Conservation (phyloP, 2,888 invertebrate species). For the Anticlea derivata region DNA sequence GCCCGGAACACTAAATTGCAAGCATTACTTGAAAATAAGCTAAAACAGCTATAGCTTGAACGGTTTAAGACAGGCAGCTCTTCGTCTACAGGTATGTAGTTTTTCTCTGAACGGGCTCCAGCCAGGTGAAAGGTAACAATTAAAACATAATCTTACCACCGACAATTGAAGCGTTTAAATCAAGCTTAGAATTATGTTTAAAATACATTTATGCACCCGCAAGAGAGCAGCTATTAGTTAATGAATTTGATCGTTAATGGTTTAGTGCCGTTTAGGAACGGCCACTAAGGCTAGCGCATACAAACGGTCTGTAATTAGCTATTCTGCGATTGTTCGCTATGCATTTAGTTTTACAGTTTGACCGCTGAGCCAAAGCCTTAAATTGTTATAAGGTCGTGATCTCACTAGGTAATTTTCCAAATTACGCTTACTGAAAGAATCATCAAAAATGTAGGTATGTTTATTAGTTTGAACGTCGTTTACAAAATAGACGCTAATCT, state of each 20-base stretch:
- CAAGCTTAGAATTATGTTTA: conserved; percentile 12
- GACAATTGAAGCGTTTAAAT: conserved; percentile 24
- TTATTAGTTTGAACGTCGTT: too few relatives aligned
- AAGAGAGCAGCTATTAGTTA: conserved; percentile 17
- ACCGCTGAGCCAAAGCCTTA: background rate
- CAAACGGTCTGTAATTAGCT: conserved; percentile 3
- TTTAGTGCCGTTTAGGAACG: conserved; percentile 12
- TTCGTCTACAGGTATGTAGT: background rate
- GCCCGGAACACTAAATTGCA: too few relatives aligned
- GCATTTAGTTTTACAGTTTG: conserved; percentile 6
- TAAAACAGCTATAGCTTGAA: too few relatives aligned
- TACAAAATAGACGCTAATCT: too few relatives aligned
- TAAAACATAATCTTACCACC: conserved; percentile 13
- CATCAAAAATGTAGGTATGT: too few relatives aligned
- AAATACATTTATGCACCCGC: conserved; percentile 12
- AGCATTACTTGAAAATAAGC: too few relatives aligned
- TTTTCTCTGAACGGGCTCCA: conserved; percentile 15
- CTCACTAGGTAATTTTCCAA: background rate
- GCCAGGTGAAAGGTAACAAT: conserved; percentile 22
- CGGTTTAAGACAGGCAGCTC: too few relatives aligned
- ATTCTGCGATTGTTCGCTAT: conserved; percentile 10
- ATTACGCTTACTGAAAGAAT: too few relatives aligned
- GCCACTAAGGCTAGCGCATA: conserved; percentile 10
- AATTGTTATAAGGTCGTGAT: background rate
- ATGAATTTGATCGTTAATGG: conserved; percentile 24